A percentile compares a stretch with the other conserved stretches of the same genome.
Evolutionary conservation across 2,888 invertebrate species (phyloP).

Genomic region (Boloria selene): DNA sequence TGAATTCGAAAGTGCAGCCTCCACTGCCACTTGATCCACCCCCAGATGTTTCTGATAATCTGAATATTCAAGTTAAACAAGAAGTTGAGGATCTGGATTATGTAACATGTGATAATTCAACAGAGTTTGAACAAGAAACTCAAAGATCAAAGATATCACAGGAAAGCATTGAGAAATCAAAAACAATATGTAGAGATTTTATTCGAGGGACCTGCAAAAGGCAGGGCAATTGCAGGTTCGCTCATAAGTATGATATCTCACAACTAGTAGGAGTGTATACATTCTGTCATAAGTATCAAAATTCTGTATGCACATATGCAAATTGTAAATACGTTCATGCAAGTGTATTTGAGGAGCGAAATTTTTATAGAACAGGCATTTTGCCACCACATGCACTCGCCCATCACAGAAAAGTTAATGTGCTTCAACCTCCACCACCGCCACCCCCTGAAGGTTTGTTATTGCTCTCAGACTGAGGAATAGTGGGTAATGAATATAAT

Average conservation of each 20-base stretch:
- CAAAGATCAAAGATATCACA: too few species aligned
- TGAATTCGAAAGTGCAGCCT: slow-evolving; percentile 39
- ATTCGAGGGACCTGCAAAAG: slow-evolving; percentile 60
- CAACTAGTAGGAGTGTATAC: slow-evolving; percentile 59
- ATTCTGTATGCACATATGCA: slow-evolving; percentile 52
- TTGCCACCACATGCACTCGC: slow-evolving; percentile 57
- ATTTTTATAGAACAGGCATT: slow-evolving; percentile 57
- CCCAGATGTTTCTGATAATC: slow-evolving; percentile 36
- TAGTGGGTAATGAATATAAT: too few species aligned
- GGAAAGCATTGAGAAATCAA: too few species aligned
- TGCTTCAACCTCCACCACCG: slow-evolving; percentile 46
- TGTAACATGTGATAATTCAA: slow-evolving; percentile 12
- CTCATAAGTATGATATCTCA: slow-evolving; percentile 56
- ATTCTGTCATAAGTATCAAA: slow-evolving; percentile 66
- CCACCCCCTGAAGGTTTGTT: slow-evolving; percentile 41
- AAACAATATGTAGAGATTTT: slow-evolving; percentile 59
- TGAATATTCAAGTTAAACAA: slow-evolving; percentile 38
- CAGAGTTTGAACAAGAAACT: background rate
- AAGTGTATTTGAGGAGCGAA: slow-evolving; percentile 62
- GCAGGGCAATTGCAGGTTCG: slow-evolving; percentile 52
- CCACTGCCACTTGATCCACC: slow-evolving; percentile 45
- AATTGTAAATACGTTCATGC: slow-evolving; percentile 68
- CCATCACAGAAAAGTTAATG: slow-evolving; percentile 51
- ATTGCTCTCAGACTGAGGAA: too few species aligned
- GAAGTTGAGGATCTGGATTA: slow-evolving; percentile 40